Conservation (phyloP, 2,113 vertebrate genomes). For the Alouatta palliata region DNA sequence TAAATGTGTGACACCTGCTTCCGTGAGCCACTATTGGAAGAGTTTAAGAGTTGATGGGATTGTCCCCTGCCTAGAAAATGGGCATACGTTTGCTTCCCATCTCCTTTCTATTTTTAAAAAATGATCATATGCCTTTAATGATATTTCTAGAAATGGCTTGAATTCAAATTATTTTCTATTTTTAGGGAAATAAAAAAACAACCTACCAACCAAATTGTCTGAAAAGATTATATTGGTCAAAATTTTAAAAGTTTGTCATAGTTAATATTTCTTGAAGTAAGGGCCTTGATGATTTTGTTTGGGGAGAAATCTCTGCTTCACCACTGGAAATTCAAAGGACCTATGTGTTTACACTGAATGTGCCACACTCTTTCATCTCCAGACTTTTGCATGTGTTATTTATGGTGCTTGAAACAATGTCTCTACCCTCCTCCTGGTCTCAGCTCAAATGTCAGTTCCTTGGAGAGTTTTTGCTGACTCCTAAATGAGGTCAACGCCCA, state of each 20-base stretch:
- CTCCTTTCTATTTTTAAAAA: neutral
- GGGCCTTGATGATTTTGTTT: neutral
- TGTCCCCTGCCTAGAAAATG: neutral
- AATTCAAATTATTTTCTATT: neutral
- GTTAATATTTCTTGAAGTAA: neutral
- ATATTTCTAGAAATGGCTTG: conserved; percentile 31
- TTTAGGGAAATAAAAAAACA: neutral
- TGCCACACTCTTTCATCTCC: neutral
- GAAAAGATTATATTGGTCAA: neutral
- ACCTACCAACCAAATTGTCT: neutral
- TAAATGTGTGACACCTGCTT: conserved; percentile 43
- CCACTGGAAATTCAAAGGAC: neutral
- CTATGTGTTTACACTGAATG: neutral
- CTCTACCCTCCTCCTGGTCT: neutral
- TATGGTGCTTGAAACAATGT: neutral
- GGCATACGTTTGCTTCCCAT: neutral
- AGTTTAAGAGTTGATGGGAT: neutral
- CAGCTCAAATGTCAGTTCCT: neutral
- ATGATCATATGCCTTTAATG: neutral
- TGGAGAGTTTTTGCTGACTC: neutral
- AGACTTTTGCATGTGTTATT: neutral
- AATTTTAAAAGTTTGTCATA: neutral
- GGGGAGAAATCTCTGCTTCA: neutral
- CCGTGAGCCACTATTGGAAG: neutral
- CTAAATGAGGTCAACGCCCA: neutral